phyloP scores from a whole-genome alignment of 2,113 vertebrate species.

The Phalacrocorax carbo region DNA sequence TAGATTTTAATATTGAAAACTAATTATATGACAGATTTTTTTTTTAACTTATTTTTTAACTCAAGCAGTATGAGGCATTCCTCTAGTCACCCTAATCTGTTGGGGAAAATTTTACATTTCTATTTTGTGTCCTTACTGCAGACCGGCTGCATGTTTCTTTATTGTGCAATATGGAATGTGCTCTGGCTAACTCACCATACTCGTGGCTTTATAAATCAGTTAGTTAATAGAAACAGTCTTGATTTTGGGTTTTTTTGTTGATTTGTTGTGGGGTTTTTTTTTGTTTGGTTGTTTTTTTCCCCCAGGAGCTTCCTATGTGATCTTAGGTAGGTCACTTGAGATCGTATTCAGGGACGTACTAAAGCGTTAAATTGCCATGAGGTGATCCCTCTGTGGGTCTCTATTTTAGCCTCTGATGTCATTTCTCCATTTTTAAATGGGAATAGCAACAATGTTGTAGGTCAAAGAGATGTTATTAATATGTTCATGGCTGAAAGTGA shows the following conservation, averaged over 20 bases:
- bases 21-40: neutral
- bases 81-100: neutral
- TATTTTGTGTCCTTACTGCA: neutral
- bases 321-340: neutral
- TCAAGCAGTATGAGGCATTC: neutral
- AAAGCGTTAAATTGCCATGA: neutral
- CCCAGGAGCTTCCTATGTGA: neutral
- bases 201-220: neutral
- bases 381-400: neutral
- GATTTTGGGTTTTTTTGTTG: neutral
- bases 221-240: neutral
- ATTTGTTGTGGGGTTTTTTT: neutral
- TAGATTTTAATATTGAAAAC: neutral
- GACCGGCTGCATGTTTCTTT: neutral
- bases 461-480: neutral
- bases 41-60: neutral
- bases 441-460: neutral
- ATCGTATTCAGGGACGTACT: neutral
- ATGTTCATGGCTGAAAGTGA: neutral
- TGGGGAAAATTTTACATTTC: neutral
- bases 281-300: neutral
- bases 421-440: neutral
- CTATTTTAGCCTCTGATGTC: neutral
- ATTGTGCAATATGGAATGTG: neutral
- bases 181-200: neutral